Evolutionary conservation across 1,140 invertebrate species (phyloP), one percentile per base, ranked within the genome.

Genomic region (Hyles vespertilio): DNA sequence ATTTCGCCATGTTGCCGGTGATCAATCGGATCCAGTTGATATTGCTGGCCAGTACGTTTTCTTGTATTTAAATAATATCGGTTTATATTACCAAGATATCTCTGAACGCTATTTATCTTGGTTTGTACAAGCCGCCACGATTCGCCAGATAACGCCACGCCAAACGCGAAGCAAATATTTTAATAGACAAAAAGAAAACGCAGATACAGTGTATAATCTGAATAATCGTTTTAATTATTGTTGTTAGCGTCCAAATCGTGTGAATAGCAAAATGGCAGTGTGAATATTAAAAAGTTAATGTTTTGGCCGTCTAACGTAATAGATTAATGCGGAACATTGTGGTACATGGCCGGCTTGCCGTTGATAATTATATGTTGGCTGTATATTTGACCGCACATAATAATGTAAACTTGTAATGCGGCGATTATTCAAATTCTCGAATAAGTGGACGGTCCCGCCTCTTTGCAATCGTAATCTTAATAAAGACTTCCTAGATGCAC

Each of bases 401-500:
- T 77, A 78, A 72, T 76, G 63, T 61, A 65, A 72, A 68, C 63
- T 74, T 79, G 77, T 82, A 83, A 79, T 79, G 67, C 64, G 69
- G 49, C 67, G 74, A 85, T 87, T 83, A 84, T 81, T 85, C 79
- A 87, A 85, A 86, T 84, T 79, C 74, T 60, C 71, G 60, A 75
- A 79, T 79, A 79, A 84, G 80, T 81, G 69, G 70, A 69, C 65
- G 53, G 71, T 52, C 44, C 81, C 85, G 85, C 83, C 85, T 77
- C 75, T 86, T 86, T 77, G 77, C 79, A 81, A 74, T 85, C 77
- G 76, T 78, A 87, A 85, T 87, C 77, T 85, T 78, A 83, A 88
- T 88, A 85, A 88, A 88, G 81, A 88, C 82, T 88, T 87, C 84
- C 85, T 88, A 85, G 78, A 65, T 79, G 71, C 71, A 78, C 58